Percentiles rank a stretch among this genome's conserved stretches.
phyloP scores from a whole-genome alignment of 2,888 invertebrate species.

The Vannuccia rotundouncinata region DNA sequence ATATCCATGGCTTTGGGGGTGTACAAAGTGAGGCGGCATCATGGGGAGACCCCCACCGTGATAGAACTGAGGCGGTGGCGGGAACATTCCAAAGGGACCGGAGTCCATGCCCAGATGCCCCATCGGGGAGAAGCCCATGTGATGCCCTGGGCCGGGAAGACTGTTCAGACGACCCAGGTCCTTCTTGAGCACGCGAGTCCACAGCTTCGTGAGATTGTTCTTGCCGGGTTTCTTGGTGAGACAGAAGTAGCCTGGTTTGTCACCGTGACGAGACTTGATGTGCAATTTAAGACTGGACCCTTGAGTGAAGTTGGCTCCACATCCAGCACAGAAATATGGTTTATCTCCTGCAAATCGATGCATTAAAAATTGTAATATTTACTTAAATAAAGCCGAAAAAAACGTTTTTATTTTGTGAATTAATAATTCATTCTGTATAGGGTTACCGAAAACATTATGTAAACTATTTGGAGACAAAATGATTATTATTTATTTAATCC shows the following conservation, averaged over 20 bases:
- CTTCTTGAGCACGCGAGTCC: constrained; percentile 38
- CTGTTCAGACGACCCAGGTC: constrained; percentile 25
- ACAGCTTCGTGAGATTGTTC: constrained; percentile 39
- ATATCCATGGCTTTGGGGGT: no score
- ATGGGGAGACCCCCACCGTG: not conserved
- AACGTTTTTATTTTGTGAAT: not conserved
- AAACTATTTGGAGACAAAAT: no score
- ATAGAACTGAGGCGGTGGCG: not conserved
- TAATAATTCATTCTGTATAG: no score
- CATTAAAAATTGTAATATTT: no score
- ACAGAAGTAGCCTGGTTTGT: constrained; percentile 56
- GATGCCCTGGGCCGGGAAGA: not conserved
- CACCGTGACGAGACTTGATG: constrained; percentile 55
- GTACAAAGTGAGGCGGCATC: no score
- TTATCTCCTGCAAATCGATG: constrained; percentile 47
- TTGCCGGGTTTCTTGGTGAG: constrained; percentile 49
- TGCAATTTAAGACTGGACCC: constrained; percentile 56
- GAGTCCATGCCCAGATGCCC: not conserved
- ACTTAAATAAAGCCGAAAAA: no score
- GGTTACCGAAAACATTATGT: no score
- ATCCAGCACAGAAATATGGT: constrained; percentile 55
- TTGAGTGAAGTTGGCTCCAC: constrained; percentile 56
- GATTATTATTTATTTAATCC: no score
- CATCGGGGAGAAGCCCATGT: not conserved
- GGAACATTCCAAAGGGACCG: not conserved